These are phyloP conservation scores for Hozukius guyotensis DNA, from an alignment of 2,797 vertebrate genomes.

Conservation along the genomic window DNA sequence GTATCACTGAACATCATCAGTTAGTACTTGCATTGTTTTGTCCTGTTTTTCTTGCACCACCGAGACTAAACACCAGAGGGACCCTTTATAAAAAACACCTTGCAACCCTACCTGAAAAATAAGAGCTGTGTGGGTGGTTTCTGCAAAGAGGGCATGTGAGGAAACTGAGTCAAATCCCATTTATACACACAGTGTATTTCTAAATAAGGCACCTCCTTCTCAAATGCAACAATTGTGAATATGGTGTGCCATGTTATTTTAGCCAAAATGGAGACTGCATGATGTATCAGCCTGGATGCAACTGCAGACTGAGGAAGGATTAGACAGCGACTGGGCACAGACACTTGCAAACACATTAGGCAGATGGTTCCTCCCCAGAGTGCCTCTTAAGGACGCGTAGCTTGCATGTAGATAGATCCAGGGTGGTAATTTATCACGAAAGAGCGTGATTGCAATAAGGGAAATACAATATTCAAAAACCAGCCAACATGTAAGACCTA, in stretches of 20 bases:
- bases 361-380: constrained; percentile 70
- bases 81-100: constrained; percentile 31
- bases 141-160: background rate
- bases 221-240: constrained; percentile 13
- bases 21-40: background rate
- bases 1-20: background rate
- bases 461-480: constrained; percentile 28
- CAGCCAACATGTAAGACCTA: background rate
- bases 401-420: constrained; percentile 52
- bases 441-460: constrained; percentile 42
- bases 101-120: constrained; percentile 11
- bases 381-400: constrained; percentile 46
- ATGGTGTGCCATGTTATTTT: background rate
- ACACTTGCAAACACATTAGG: constrained; percentile 69
- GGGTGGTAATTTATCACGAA: constrained; percentile 53
- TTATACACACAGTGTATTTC: background rate
- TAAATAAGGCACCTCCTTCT: background rate
- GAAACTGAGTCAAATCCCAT: background rate
- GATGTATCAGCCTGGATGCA: constrained; percentile 42
- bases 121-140: constrained; percentile 7
- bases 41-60: constrained; percentile 36
- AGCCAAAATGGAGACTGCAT: constrained; percentile 20
- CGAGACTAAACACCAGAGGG: constrained; percentile 74
- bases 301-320: constrained; percentile 42
- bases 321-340: constrained; percentile 51